phyloP scores from a whole-genome alignment of 2,888 invertebrate genomes.

The Agonopterix heracliana region DNA sequence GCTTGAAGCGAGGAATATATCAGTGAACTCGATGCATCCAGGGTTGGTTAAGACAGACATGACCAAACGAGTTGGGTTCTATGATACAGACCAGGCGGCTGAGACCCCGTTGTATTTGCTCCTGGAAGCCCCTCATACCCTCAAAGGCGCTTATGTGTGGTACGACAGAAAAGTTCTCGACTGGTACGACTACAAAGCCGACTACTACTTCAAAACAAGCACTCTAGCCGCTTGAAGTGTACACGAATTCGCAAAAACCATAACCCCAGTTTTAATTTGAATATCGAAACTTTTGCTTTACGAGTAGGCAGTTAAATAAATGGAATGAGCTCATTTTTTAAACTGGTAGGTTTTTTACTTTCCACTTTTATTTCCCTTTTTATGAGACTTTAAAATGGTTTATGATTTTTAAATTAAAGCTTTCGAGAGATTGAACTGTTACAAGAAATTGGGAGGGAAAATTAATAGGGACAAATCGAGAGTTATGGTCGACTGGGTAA shows the following conservation, averaged over 20 bases:
- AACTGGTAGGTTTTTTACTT: too few relatives aligned
- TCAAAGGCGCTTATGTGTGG: constrained; percentile 83
- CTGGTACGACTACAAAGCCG: constrained; percentile 65
- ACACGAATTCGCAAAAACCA: not conserved
- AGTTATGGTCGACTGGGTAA: too few relatives aligned
- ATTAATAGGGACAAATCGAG: too few relatives aligned
- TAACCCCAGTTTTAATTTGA: not conserved
- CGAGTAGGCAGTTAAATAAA: not conserved
- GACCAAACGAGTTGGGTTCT: constrained; percentile 78
- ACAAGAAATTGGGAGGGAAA: too few relatives aligned
- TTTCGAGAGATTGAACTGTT: too few relatives aligned
- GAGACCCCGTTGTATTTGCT: constrained; percentile 73
- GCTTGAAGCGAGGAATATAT: constrained; percentile 74
- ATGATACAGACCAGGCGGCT: constrained; percentile 74
- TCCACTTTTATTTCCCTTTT: too few relatives aligned
- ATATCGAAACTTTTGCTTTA: not conserved
- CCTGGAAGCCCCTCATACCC: constrained; percentile 59
- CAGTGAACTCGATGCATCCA: constrained; percentile 80
- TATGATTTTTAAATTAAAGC: not conserved
- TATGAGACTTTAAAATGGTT: not conserved
- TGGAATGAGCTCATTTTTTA: too few relatives aligned
- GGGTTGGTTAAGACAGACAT: constrained; percentile 88
- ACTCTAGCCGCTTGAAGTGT: constrained; percentile 13
- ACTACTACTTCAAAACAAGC: constrained; percentile 43
- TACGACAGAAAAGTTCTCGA: constrained; percentile 69